Evolutionary conservation across 2,797 vertebrate species (phyloP).

Genomic region (Lutjanus campechanus): DNA sequence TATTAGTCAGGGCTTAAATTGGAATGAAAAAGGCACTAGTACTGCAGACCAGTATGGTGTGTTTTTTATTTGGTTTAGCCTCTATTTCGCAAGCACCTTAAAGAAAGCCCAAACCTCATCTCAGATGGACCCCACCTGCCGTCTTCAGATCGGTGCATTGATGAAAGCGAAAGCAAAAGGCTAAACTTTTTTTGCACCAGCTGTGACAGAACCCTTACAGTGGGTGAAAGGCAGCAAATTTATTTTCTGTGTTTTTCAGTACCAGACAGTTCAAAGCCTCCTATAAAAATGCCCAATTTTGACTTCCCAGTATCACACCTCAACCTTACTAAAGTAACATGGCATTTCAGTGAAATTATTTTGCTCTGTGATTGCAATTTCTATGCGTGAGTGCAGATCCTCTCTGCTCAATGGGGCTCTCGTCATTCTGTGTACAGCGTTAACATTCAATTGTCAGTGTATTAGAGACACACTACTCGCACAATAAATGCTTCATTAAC

Average conservation of each 20-base stretch:
- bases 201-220: slow-evolving; percentile 21
- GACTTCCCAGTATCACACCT: slow-evolving; percentile 9
- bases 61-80: slow-evolving; percentile 3
- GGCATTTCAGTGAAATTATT: slow-evolving; percentile 49
- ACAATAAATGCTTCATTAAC: slow-evolving; percentile 47
- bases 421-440: slow-evolving; percentile 22
- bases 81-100: slow-evolving; percentile 11
- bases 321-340: slow-evolving; percentile 23
- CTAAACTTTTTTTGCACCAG: slow-evolving; percentile 15
- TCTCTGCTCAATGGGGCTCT: slow-evolving; percentile 29
- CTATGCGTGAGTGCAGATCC: slow-evolving; percentile 32
- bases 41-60: background rate
- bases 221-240: slow-evolving; percentile 1
- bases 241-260: background rate
- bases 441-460: slow-evolving; percentile 34
- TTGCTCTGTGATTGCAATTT: slow-evolving; percentile 45
- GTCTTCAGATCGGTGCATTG: slow-evolving; percentile 9
- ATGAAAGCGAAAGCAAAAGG: slow-evolving; percentile 13
- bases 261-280: slow-evolving; percentile 14
- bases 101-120: background rate
- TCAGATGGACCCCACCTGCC: background rate
- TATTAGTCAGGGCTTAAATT: slow-evolving; percentile 1
- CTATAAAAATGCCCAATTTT: background rate
- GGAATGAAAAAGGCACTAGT: background rate
- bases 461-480: slow-evolving; percentile 16